Percentiles rank a stretch among this genome's conserved stretches.
These are phyloP conservation scores for Crypturellus tataupa DNA, from an alignment of 2,797 vertebrate genomes.

Conservation along the genomic window DNA sequence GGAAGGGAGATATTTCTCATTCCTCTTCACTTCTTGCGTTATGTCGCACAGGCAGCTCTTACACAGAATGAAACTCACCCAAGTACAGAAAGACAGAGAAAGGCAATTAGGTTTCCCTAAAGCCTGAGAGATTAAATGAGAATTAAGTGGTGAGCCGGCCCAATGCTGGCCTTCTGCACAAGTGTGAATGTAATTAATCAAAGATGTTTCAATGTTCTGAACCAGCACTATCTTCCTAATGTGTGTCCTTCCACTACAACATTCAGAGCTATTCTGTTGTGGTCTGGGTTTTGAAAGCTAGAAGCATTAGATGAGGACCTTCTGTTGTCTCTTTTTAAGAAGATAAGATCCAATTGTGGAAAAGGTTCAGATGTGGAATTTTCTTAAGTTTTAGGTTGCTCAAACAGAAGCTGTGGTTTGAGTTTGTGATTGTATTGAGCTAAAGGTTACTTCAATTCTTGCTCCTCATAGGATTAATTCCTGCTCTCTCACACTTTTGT, in stretches of 20 bases:
- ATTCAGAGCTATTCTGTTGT: background rate
- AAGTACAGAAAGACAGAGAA: background rate
- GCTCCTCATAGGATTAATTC: background rate
- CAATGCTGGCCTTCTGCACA: background rate
- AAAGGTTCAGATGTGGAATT: background rate
- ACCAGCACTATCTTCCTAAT: background rate
- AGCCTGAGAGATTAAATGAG: background rate
- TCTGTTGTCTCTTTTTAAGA: background rate
- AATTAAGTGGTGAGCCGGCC: background rate
- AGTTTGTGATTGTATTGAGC: background rate
- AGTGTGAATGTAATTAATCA: background rate
- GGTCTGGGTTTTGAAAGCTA: background rate
- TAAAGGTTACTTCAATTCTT: background rate
- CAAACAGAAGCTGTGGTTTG: background rate
- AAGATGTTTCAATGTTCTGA: background rate
- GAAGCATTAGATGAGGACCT: background rate
- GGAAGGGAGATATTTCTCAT: slow-evolving; percentile 33
- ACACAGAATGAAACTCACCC: background rate
- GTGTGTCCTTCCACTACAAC: background rate
- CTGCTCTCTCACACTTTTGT: background rate
- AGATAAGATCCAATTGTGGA: background rate
- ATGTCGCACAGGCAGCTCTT: background rate
- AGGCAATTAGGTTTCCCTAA: background rate
- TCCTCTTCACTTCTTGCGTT: background rate
- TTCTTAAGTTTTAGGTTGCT: background rate